phyloP scores from a whole-genome alignment of 1,140 invertebrate species.

The Lasaia peninsularis region DNA sequence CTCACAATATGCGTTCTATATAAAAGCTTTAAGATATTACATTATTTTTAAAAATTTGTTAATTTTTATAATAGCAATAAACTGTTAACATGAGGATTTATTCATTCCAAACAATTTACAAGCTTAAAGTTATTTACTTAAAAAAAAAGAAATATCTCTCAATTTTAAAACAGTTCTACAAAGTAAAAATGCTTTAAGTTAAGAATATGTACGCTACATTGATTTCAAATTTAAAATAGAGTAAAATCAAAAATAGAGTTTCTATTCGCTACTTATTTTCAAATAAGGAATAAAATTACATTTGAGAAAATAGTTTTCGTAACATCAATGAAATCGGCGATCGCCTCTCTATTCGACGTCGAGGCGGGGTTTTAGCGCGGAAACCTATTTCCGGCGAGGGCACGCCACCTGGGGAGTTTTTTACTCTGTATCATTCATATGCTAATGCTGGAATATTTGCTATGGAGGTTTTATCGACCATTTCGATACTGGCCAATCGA shows the following conservation, averaged over 20 bases:
- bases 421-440: constrained; percentile 61
- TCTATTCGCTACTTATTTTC: background rate
- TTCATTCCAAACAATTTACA: too few species aligned
- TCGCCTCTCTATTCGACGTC: constrained; percentile 10
- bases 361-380: constrained; percentile 20
- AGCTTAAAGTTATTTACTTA: too few species aligned
- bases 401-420: constrained; percentile 53
- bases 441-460: constrained; percentile 58
- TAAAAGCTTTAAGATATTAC: too few species aligned
- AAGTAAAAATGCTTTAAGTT: background rate
- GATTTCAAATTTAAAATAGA: too few species aligned
- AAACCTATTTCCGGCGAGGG: constrained; percentile 52
- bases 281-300: background rate
- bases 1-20: too few species aligned
- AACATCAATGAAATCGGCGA: constrained; percentile 8
- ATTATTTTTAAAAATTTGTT: too few species aligned
- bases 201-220: too few species aligned
- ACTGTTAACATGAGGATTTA: too few species aligned
- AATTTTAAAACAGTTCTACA: too few species aligned
- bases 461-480: constrained; percentile 38
- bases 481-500: constrained; percentile 33
- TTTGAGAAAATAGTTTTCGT: constrained; percentile 1
- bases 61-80: too few species aligned
- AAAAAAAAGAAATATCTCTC: too few species aligned
- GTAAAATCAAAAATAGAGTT: too few species aligned